phyloP scores from a whole-genome alignment of 1,140 invertebrate species.

The Chymomyza costata region DNA sequence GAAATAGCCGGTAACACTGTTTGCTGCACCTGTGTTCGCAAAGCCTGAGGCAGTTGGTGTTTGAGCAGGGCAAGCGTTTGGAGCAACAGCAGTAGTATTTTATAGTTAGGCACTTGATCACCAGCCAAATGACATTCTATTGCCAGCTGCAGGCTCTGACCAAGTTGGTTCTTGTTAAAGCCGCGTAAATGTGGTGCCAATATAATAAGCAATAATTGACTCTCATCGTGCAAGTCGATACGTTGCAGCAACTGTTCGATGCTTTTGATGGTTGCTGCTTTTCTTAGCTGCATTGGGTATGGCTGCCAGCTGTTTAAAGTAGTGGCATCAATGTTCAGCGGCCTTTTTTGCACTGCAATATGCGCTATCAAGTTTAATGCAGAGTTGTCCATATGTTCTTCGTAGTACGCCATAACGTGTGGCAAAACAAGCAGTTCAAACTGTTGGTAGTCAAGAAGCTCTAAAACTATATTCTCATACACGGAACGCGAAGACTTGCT shows the following conservation, averaged over 20 bases:
- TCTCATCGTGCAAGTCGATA: conserved; percentile 25
- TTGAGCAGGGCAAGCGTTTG: conserved; percentile 52
- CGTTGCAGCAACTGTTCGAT: conserved; percentile 30
- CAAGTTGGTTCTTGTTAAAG: conserved; percentile 36
- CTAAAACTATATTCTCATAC: conserved; percentile 80
- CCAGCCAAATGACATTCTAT: conserved; percentile 18
- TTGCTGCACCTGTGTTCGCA: conserved; percentile 6
- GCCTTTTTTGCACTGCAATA: conserved; percentile 82
- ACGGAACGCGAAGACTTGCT: conserved; percentile 75
- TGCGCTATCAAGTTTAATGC: conserved; percentile 80
- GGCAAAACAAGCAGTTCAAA: conserved; percentile 86
- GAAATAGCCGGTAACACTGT: conserved; percentile 12
- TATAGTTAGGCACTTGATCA: conserved; percentile 3
- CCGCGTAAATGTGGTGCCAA: conserved; percentile 53
- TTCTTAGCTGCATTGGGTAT: conserved; percentile 80
- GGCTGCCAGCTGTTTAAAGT: conserved; percentile 80
- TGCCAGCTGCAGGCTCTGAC: conserved; percentile 16
- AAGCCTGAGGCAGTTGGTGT: conserved; percentile 18
- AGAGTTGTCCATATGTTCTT: conserved; percentile 77
- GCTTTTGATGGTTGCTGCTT: conserved; percentile 26
- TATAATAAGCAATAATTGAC: conserved; percentile 39
- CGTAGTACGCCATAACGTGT: conserved; percentile 79
- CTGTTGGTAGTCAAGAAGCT: conserved; percentile 80
- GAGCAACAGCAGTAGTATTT: conserved; percentile 38
- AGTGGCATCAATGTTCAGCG: conserved; percentile 79